Base-by-base conservation (phyloP, 2,797 vertebrate genomes). In the Moxostoma hubbsi region DNA sequence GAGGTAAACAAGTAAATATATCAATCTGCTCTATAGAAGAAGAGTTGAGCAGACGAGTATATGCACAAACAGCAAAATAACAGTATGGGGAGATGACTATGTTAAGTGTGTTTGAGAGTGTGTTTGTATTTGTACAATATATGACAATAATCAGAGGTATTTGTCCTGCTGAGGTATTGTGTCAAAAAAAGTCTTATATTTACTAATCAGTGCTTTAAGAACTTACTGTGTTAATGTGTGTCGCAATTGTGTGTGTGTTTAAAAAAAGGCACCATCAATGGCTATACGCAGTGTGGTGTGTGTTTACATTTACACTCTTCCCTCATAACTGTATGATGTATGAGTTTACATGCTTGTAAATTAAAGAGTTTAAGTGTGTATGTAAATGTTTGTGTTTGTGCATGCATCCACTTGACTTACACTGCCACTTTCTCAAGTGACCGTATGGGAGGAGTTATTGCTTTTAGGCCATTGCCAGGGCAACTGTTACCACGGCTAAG, bases 391-490 rank as follows among this genome's bases (percentile, higher is more conserved):
- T 16, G 73, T 66, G 13, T 47, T 45, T 50, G 12, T 45, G 50
- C 43, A 65, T 83, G 81, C 50, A 73, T 80, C 58, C 84, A 85
- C 73, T 73, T 75, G 54, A 61, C 83, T 83, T 75, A 82, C 84
- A 11, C 88, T 71, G 84, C 86, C 82, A 90, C 80, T 81, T 85
- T 86, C 43, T 86, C 85, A 58, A 85, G 71, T 49, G 85, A 85
- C 45, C 73, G 81, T 70, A 77, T 73, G 6, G 91, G 86, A 0
- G 90, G 90, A n/a, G 88, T 94, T 93, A 93, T 90, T 93, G 95
- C 95, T 93, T 96, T 95, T 1, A 92, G 91, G 89, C 93, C 94
- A 89, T 91, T 94, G 89, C 85, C 92, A 0, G 93, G 93, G 85
- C 92, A 93, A 81, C 92, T 93, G 75, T 93, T 90, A n/a, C 95